Percentiles rank a stretch among this genome's conserved stretches.
These are phyloP conservation scores for Chaetodon auriga DNA, from an alignment of 2,113 vertebrate genomes.

Conservation along the genomic window DNA sequence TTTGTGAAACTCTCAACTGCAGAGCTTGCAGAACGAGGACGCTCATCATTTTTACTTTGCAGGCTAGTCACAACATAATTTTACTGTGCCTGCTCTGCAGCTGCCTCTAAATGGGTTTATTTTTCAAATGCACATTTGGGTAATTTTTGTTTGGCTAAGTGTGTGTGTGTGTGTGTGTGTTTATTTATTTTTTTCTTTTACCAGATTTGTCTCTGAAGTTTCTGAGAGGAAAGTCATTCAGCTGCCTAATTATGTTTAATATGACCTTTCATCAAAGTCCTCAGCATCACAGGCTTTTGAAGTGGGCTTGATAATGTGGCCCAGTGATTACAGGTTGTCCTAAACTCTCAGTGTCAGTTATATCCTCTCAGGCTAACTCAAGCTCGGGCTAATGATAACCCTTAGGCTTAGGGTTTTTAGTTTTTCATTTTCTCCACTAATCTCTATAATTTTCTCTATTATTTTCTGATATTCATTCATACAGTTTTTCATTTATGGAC, in stretches of 20 bases:
- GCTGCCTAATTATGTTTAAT: constrained; percentile 22
- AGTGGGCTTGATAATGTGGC: neutral
- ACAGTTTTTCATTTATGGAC: neutral
- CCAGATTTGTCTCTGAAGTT: constrained; percentile 8
- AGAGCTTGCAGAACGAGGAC: constrained; percentile 52
- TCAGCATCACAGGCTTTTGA: neutral
- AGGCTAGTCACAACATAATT: constrained; percentile 65
- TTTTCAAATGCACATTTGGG: constrained; percentile 56
- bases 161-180: neutral
- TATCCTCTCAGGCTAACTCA: neutral
- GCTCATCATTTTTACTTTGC: constrained; percentile 67
- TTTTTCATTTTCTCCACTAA: too few relatives aligned
- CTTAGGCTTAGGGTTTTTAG: neutral
- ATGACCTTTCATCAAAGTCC: neutral
- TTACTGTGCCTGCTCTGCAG: constrained; percentile 49
- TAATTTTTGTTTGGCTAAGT: constrained; percentile 55
- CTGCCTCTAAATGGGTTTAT: constrained; percentile 53
- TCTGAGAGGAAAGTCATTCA: constrained; percentile 16
- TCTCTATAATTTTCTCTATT: too few relatives aligned
- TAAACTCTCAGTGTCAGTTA: neutral
- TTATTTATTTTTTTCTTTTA: neutral
- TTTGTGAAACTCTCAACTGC: constrained; percentile 47
- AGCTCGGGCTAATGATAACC: neutral
- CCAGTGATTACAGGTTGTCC: neutral
- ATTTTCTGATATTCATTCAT: neutral